Evolutionary conservation across 35 echinoderm and acorn worm genomes (phyloP).

Genomic region (Anneissia japonica): DNA sequence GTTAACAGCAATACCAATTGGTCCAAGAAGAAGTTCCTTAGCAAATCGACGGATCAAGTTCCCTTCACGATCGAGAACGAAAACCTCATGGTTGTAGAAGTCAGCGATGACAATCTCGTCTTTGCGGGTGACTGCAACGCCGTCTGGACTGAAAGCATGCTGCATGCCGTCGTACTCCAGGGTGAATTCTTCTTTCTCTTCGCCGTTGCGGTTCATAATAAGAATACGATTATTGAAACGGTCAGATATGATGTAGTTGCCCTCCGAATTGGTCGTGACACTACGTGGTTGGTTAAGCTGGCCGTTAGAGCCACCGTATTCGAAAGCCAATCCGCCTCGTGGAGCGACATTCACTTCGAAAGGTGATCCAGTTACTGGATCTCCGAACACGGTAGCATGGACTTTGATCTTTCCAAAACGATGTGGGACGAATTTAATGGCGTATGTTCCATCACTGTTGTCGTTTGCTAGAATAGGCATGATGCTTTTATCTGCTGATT

Average conservation of each 20-base stretch:
- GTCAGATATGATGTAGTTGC: background rate
- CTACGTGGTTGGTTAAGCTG: background rate
- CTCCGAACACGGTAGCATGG: background rate
- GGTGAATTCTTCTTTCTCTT: background rate
- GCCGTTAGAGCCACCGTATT: background rate
- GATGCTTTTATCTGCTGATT: background rate
- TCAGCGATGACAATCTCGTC: background rate
- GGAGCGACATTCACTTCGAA: background rate
- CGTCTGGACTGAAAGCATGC: background rate
- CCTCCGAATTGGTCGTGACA: background rate
- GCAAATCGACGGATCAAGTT: background rate
- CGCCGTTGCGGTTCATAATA: background rate
- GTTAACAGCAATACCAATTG: background rate
- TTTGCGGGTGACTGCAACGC: background rate
- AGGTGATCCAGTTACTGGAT: background rate
- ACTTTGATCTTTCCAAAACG: background rate
- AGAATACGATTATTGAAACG: constrained; percentile 3
- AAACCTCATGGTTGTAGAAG: background rate
- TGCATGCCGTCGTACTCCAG: background rate
- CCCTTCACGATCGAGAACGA: background rate
- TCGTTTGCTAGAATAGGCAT: background rate
- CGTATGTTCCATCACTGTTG: background rate
- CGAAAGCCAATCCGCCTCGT: background rate
- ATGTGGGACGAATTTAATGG: background rate
- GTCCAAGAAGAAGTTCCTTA: background rate